Evolutionary conservation across 1,140 invertebrate species (phyloP).

Genomic region (Bombyx mori): DNA sequence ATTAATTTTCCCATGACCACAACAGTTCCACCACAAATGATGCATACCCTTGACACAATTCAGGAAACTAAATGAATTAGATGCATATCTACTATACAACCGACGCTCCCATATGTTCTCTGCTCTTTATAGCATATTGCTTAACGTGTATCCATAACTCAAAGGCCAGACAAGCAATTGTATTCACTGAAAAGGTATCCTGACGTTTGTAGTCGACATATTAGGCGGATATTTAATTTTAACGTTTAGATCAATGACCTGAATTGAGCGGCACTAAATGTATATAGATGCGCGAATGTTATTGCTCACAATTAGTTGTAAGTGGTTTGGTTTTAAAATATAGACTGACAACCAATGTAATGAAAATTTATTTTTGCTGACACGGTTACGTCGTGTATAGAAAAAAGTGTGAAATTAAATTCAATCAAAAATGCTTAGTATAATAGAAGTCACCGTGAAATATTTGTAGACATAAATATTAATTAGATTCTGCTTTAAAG

Average conservation of each 20-base stretch:
- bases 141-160: conserved; percentile 15
- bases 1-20: conserved; percentile 53
- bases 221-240: conserved; percentile 10
- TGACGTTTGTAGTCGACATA: conserved; percentile 12
- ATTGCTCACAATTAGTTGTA: conserved; percentile 7
- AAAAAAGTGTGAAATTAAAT: too few relatives aligned
- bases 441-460: too few relatives aligned
- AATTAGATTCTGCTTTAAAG: too few relatives aligned
- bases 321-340: conserved; percentile 1
- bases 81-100: conserved; percentile 22
- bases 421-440: too few relatives aligned
- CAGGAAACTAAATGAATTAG: conserved; percentile 25
- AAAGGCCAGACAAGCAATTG: conserved; percentile 17
- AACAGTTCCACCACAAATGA: conserved; percentile 23
- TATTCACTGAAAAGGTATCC: conserved; percentile 17
- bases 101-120: conserved; percentile 27
- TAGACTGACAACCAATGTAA: conserved; percentile 2
- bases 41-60: conserved; percentile 46
- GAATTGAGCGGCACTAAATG: conserved; percentile 2
- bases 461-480: too few relatives aligned
- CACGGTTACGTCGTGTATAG: too few relatives aligned
- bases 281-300: conserved; percentile 6
- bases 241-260: conserved; percentile 10
- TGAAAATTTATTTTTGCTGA: too few relatives aligned
- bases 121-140: conserved; percentile 9